phyloP scores from a whole-genome alignment of 2,113 vertebrate genomes.

The Thermophis baileyi region DNA sequence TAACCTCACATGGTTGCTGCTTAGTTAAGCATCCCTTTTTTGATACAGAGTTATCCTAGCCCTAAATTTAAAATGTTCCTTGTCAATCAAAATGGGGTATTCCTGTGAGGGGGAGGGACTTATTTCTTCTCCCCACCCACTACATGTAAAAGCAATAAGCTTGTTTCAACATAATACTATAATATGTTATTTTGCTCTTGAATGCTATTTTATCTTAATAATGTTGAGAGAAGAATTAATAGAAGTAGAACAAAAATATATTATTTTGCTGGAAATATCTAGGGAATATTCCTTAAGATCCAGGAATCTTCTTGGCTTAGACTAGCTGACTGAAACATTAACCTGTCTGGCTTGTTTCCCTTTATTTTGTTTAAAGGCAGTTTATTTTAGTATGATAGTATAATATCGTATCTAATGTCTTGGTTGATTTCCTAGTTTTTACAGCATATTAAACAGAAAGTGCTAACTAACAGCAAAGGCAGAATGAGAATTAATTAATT shows the following conservation, averaged over 20 bases:
- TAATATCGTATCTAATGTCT: background rate
- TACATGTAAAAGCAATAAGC: background rate
- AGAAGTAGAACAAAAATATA: background rate
- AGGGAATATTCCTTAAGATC: background rate
- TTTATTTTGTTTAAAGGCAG: background rate
- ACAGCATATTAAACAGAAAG: background rate
- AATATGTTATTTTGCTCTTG: background rate
- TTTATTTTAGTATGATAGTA: background rate
- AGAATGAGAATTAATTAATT: slow-evolving; percentile 6
- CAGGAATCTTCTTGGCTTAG: background rate
- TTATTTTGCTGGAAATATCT: background rate
- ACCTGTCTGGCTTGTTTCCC: background rate
- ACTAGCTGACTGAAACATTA: background rate
- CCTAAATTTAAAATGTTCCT: background rate
- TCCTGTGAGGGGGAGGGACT: background rate
- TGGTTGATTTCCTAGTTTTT: background rate
- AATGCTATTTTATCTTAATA: background rate
- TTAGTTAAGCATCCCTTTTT: background rate
- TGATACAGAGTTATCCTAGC: background rate
- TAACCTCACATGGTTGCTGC: background rate
- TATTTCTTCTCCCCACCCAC: too few relatives aligned
- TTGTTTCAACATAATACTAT: background rate
- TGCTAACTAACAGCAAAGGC: background rate
- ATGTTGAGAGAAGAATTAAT: background rate
- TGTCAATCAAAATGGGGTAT: background rate